A percentile compares a stretch with the other conserved stretches of the same genome.
Conservation (phyloP, 2,797 vertebrate species). For the Carduelis carduelis region DNA sequence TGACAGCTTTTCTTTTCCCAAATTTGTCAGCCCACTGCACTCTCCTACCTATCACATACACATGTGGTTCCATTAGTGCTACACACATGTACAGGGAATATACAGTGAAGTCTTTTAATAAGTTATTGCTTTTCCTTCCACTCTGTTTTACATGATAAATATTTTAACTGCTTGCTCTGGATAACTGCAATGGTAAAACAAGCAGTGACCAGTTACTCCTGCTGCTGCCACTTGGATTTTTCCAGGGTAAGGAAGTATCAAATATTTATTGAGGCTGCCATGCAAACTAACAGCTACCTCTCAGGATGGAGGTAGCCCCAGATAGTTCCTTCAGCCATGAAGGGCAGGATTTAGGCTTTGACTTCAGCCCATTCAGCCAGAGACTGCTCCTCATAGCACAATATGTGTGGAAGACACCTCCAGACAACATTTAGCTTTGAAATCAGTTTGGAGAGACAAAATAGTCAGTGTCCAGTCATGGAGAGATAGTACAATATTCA, state of each 20-base stretch:
- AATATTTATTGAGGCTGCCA: not conserved
- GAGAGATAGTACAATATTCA: not conserved
- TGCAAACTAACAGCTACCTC: not conserved
- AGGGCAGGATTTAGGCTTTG: not conserved
- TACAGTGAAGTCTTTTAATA: not conserved
- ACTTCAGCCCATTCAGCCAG: not conserved
- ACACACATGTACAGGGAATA: not conserved
- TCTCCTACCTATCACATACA: not conserved
- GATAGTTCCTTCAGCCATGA: not conserved
- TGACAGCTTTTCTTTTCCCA: not conserved
- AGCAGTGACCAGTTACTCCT: not conserved
- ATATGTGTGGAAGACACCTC: not conserved
- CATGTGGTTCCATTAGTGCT: not conserved
- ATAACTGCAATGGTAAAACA: not conserved
- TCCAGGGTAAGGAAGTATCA: not conserved
- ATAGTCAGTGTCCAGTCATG: not conserved
- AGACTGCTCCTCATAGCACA: not conserved
- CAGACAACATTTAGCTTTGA: not conserved
- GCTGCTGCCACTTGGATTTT: constrained; percentile 18
- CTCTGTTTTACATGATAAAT: constrained; percentile 11
- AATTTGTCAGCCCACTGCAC: not conserved
- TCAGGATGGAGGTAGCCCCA: not conserved
- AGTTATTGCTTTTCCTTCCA: constrained; percentile 8
- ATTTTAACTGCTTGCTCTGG: not conserved
- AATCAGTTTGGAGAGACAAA: not conserved